Evolutionary conservation across 2,888 invertebrate genomes (phyloP).

Genomic region (Tuta absoluta): DNA sequence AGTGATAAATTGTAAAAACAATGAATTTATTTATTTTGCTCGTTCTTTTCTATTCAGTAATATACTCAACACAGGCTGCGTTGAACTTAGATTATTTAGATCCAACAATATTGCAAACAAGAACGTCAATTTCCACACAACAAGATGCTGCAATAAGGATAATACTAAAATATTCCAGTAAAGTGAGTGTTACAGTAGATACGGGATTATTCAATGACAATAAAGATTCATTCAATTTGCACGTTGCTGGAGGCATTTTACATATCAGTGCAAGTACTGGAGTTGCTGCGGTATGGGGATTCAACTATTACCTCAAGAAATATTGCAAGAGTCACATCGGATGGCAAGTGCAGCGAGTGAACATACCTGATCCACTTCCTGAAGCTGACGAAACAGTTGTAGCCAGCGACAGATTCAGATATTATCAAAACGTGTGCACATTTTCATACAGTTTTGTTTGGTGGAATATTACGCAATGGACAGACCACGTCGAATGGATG

Average conservation of each 20-base stretch:
- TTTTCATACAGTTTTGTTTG: constrained; percentile 91
- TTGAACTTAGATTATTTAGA: constrained; percentile 64
- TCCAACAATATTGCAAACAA: constrained; percentile 61
- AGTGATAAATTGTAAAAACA: background rate
- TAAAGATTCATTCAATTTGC: constrained; percentile 62
- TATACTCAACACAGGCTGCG: constrained; percentile 34
- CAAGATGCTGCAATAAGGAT: constrained; percentile 50
- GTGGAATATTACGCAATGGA: constrained; percentile 93
- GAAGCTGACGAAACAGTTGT: constrained; percentile 83
- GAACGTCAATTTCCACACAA: constrained; percentile 50
- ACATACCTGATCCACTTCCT: constrained; percentile 77
- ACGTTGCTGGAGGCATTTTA: constrained; percentile 48
- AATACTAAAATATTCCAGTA: constrained; percentile 50
- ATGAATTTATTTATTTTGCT: background rate
- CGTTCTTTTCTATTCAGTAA: background rate
- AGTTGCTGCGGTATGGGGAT: constrained; percentile 91
- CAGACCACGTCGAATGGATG: constrained; percentile 97
- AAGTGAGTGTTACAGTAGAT: constrained; percentile 54
- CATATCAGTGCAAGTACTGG: constrained; percentile 84
- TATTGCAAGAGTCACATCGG: constrained; percentile 90
- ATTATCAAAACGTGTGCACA: constrained; percentile 97
- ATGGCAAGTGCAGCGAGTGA: constrained; percentile 89
- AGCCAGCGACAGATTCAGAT: constrained; percentile 89
- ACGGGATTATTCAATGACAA: constrained; percentile 57
- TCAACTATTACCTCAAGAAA: constrained; percentile 92